Evolutionary conservation across 2,888 invertebrate species (phyloP), one percentile per base, ranked within the genome.

Genomic region (Branchellion lobata): DNA sequence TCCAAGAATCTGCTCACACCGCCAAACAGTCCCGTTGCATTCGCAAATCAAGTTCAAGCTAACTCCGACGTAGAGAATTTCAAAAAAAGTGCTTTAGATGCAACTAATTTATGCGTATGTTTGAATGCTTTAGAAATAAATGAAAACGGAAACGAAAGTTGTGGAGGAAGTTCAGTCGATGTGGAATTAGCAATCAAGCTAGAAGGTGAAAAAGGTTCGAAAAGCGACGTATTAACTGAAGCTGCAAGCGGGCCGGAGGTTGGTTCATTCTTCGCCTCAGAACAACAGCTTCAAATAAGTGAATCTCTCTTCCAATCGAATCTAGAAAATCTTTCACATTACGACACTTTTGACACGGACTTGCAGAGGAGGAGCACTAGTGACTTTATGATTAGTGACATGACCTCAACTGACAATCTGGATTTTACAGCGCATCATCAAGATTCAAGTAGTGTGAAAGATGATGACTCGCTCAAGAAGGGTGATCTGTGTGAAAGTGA

Each of bases 311-410:
- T 77, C 33, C 31, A 77, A 34, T 29, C 29, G 14, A 77, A 77
- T 65, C 61, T 77, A 24, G 61, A 77, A 33, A 77, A 77, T 36
- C 61, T 77, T 18, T 57, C 34, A 18, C 77, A 61, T 11, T 61
- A 61, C 53, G 65, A 77, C 18, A 75, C 24, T 21, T 77, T 77
- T 29, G 33, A 61, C 36, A 65, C 31, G n/a, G 77, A 77, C 24
- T 27, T 77, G 33, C 27, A 75, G 40, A 77, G 65, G 21, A 65
- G 34, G 33, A 77, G 65, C 0, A 77, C n/a, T 2, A 36, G 8
- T 1, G 53, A 61, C 11, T 77, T 29, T 36, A 57, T 77, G 2
- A 21, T 34, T n/a, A 61, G 77, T 34, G 77, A 77, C 34, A 33
- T 77, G 31, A 57, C 51, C n/a, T 34, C 77, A 31, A 40, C 33